Evolutionary conservation across 1,140 invertebrate genomes (phyloP).

Genomic region (Heliothis subflexa): DNA sequence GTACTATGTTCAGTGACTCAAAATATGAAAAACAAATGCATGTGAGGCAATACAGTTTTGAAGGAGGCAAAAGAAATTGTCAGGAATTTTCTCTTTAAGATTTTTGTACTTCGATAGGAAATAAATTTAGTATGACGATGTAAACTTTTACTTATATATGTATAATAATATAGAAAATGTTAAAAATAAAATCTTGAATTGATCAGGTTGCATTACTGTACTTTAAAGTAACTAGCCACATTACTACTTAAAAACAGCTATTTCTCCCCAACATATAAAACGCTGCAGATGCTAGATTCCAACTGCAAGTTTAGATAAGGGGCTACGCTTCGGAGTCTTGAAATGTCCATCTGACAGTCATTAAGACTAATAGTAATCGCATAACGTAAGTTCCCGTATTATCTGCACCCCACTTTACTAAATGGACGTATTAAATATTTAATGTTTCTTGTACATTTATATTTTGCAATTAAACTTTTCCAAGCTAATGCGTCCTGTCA

Average conservation of each 20-base stretch:
- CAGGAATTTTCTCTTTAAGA: too few species aligned
- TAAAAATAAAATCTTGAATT: too few species aligned
- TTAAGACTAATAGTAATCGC: conserved; percentile 67
- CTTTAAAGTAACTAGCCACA: not conserved
- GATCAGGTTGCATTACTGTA: too few species aligned
- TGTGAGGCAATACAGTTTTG: too few species aligned
- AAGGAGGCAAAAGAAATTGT: too few species aligned
- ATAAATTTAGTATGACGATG: too few species aligned
- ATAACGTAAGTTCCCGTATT: conserved; percentile 67
- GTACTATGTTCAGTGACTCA: too few species aligned
- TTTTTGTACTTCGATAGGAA: too few species aligned
- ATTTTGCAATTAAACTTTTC: conserved; percentile 12
- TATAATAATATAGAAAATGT: too few species aligned
- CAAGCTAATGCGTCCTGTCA: not conserved
- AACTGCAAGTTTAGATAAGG: conserved; percentile 31
- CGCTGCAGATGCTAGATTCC: conserved; percentile 28
- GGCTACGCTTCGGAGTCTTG: conserved; percentile 15
- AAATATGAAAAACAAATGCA: too few species aligned
- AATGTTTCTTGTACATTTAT: conserved; percentile 4
- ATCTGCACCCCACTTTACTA: conserved; percentile 6
- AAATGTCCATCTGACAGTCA: conserved; percentile 64
- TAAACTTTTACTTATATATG: too few species aligned
- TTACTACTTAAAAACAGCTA: conserved; percentile 2
- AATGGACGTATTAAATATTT: conserved; percentile 22
- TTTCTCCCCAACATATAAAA: not conserved